phyloP scores from a whole-genome alignment of 2,113 vertebrate genomes.

The Alosa alosa region DNA sequence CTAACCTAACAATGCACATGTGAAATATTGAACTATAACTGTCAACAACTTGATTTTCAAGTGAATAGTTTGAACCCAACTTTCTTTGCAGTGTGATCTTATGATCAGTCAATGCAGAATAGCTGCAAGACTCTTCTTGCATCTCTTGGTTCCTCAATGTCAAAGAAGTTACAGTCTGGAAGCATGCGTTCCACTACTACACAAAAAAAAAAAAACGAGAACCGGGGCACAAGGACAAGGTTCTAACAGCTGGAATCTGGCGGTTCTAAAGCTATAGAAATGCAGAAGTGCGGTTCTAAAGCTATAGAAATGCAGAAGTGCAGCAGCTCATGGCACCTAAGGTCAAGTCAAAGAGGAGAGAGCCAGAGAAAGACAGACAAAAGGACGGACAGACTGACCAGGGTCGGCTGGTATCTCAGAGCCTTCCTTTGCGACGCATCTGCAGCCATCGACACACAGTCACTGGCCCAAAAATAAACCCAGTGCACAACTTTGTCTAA shows the following conservation, averaged over 20 bases:
- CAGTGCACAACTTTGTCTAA: slow-evolving; percentile 58
- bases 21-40: neutral
- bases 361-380: neutral
- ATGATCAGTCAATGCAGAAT: neutral
- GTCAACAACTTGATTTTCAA: neutral
- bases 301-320: neutral
- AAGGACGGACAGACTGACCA: slow-evolving; percentile 70
- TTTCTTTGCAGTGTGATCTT: neutral
- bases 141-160: neutral
- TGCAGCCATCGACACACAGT: slow-evolving; percentile 83
- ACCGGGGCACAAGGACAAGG: neutral
- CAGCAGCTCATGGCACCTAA: neutral
- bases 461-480: slow-evolving; percentile 80
- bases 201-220: neutral
- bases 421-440: slow-evolving; percentile 81
- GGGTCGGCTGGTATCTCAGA: slow-evolving; percentile 82
- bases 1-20: neutral
- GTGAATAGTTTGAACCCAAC: neutral
- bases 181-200: neutral
- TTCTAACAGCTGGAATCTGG: neutral
- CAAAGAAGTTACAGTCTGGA: neutral
- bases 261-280: neutral
- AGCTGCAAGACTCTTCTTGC: neutral
- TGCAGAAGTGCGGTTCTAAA: too few relatives aligned
- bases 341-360: neutral